Conservation (phyloP, 2,797 vertebrate species). For the Enteromius argenteus region DNA sequence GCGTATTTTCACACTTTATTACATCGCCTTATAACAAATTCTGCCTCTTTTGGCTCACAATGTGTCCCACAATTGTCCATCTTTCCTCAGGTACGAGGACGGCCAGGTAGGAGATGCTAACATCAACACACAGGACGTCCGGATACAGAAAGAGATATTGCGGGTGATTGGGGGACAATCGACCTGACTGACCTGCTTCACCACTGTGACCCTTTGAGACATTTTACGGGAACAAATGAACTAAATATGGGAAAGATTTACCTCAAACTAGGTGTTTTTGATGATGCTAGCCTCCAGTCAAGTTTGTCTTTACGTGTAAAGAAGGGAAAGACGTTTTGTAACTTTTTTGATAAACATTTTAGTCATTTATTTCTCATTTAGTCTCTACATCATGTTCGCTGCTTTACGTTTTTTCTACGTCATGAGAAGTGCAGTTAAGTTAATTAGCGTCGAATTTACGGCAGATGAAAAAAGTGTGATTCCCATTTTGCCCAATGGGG, state of each 20-base stretch:
- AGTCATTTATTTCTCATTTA: neutral
- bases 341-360: slow-evolving; percentile 34
- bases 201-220: slow-evolving; percentile 29
- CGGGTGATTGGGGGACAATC: slow-evolving; percentile 82
- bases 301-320: slow-evolving; percentile 7
- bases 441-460: neutral
- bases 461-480: neutral
- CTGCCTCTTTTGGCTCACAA: neutral
- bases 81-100: slow-evolving; percentile 89
- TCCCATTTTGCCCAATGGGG: neutral
- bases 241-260: neutral
- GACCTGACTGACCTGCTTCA: slow-evolving; percentile 10
- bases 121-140: slow-evolving; percentile 94
- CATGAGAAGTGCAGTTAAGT: neutral
- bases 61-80: neutral
- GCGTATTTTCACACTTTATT: slow-evolving; percentile 72
- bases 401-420: slow-evolving; percentile 11
- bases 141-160: slow-evolving; percentile 92
- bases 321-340: slow-evolving; percentile 19
- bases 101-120: slow-evolving; percentile 94
- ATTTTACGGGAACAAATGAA: neutral
- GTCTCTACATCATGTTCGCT: slow-evolving; percentile 5
- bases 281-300: neutral
- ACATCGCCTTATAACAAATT: neutral
- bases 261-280: slow-evolving; percentile 22